Base-by-base conservation (phyloP, 2,888 invertebrate genomes). In the Hyposoter dolosus region DNA sequence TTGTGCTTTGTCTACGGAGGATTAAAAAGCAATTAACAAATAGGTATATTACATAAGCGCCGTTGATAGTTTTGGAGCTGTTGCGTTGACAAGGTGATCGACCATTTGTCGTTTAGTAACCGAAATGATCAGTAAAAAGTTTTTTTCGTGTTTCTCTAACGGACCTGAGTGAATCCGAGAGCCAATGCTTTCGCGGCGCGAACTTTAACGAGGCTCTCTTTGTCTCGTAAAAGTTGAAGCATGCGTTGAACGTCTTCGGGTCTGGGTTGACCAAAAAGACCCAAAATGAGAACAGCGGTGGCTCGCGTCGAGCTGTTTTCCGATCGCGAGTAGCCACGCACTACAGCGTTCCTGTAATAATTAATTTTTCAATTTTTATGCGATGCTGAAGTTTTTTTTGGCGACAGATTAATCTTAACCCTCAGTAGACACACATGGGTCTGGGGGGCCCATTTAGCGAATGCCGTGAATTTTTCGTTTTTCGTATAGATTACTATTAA, bases 291-390 rank as follows among this genome's bases (percentile, higher is more conserved):
- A 0, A 93, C 93, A 0, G 93, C 91, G 0, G 92, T 93, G 2
- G 93, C 91, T 77, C 93, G 89, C 0, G 90, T 91, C 6, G 89
- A 81, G 4, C 88, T 71, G 47, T 91, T 90, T 81, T 93, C 93
- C 10, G 93, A 93, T 82, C 91, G 91, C 3, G 93, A 93, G 56
- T 93, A 93, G n/a, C 93, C 93, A 75, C 92, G 89, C 0, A 92
- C 92, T 4, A 92, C 90, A 6, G 93, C 90, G 79, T 93, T 93
- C 83, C 93, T 93, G 81, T 50, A 60, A 65, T 76, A 71, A 28
- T 17, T 17, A 45, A 32, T 56, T 10, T 71, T 43, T 15, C 9
- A 19, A 23, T 53, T 35, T 45, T 35, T 3, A 7, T n/a, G n/a
- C n/a, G 40, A 40, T 40, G 7, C 40, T 40, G 40, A 7, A 40